These are phyloP conservation scores for Bergia puertoricense DNA, from an alignment of 92 coral and sea anemone genomes.

Conservation along the genomic window DNA sequence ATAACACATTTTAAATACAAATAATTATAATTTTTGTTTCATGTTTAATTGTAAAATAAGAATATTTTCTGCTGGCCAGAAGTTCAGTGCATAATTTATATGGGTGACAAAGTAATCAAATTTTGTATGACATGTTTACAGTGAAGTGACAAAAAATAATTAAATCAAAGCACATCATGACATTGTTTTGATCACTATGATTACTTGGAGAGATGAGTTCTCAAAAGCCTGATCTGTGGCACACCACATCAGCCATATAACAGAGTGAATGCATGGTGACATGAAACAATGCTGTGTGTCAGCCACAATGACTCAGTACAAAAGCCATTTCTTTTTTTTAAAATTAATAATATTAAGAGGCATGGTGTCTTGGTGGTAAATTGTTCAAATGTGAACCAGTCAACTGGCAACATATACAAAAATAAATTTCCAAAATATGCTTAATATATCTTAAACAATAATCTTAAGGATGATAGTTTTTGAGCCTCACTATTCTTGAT, in stretches of 20 bases:
- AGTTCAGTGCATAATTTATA: not conserved
- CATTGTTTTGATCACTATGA: not conserved
- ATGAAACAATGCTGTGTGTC: not conserved
- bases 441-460: not conserved
- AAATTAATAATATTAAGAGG: slow-evolving; percentile 1
- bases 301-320: not conserved
- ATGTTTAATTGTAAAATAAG: not conserved
- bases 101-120: not conserved
- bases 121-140: slow-evolving; percentile 32
- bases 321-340: not conserved
- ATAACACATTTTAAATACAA: too few relatives aligned
- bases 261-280: not conserved
- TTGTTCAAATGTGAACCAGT: not conserved
- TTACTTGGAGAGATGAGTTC: not conserved
- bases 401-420: not conserved
- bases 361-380: not conserved
- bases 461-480: not conserved
- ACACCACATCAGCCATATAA: too few relatives aligned
- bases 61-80: not conserved
- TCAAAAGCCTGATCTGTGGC: not conserved
- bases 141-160: slow-evolving; percentile 8
- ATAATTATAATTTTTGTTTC: not conserved
- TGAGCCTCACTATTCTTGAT: not conserved
- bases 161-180: not conserved
- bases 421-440: not conserved